These are phyloP conservation scores for Coptotermes formosanus DNA, from an alignment of 1,140 invertebrate species.

Conservation along the genomic window DNA sequence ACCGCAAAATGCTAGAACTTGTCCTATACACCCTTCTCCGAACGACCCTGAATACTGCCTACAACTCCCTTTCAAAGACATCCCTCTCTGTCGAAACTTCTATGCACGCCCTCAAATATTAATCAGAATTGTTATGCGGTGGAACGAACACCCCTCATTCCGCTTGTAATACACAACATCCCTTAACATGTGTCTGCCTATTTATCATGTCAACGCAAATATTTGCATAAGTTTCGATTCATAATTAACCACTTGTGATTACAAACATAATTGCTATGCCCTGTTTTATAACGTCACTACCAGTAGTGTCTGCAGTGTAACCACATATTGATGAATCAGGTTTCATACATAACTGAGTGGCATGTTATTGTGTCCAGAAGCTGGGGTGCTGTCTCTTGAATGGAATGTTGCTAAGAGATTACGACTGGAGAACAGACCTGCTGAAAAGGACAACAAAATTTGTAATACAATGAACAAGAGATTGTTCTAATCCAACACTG, in stretches of 20 bases:
- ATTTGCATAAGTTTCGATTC: background rate
- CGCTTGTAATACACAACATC: background rate
- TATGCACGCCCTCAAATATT: background rate
- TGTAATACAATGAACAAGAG: too few species aligned
- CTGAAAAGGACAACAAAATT: too few species aligned
- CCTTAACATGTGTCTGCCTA: background rate
- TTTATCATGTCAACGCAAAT: background rate
- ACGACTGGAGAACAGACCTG: too few species aligned
- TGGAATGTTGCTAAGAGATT: background rate
- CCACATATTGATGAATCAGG: background rate
- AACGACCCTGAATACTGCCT: too few species aligned
- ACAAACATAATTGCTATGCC: background rate
- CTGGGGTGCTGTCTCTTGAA: background rate
- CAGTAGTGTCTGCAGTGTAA: background rate
- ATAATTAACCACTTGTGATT: constrained; percentile 14
- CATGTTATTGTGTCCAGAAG: background rate
- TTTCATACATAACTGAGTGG: background rate
- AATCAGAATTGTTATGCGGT: background rate
- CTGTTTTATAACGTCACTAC: background rate
- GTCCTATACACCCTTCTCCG: too few species aligned
- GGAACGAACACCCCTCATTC: background rate
- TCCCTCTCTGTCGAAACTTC: background rate
- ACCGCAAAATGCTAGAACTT: too few species aligned
- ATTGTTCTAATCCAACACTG: too few species aligned
- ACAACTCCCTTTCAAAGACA: too few species aligned